Percentiles rank a stretch among this genome's conserved stretches.
These are phyloP conservation scores for Lasioglossum baleicum DNA, from an alignment of 1,140 invertebrate species.

Conservation along the genomic window DNA sequence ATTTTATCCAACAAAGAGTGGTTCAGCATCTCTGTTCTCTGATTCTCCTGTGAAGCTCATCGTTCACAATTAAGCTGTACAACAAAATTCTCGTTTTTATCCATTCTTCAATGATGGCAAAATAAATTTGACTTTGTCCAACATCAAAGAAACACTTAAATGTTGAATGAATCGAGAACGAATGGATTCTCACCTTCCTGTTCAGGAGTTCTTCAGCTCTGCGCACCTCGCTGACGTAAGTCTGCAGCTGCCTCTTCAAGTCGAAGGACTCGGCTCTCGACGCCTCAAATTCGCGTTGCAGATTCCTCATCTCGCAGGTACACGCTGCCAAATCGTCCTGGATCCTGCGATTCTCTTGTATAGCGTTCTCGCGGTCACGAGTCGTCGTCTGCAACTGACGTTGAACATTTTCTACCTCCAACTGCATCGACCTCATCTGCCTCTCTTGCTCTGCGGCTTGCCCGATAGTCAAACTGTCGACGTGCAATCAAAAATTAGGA, in stretches of 20 bases:
- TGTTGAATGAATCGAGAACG: not conserved
- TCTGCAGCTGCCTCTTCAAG: conserved; percentile 85
- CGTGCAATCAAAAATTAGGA: not conserved
- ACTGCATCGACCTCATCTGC: conserved; percentile 75
- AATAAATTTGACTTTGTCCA: too few species aligned
- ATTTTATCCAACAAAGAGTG: too few species aligned
- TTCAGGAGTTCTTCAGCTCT: conserved; percentile 85
- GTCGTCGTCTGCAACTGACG: conserved; percentile 80
- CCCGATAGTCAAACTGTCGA: conserved; percentile 68
- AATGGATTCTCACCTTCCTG: conserved; percentile 80
- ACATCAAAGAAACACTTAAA: too few species aligned
- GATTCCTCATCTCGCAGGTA: conserved; percentile 78
- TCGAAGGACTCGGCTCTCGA: conserved; percentile 84
- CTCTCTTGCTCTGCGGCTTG: conserved; percentile 72
- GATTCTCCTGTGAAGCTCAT: conserved; percentile 77
- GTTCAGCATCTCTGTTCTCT: too few species aligned
- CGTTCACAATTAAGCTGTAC: not conserved
- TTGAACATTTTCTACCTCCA: conserved; percentile 81
- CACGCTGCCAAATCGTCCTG: conserved; percentile 83
- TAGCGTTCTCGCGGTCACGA: conserved; percentile 80
- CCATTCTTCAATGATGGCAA: too few species aligned
- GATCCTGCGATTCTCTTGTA: conserved; percentile 83
- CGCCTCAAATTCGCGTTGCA: conserved; percentile 83
- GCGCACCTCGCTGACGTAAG: conserved; percentile 86
- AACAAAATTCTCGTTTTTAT: not conserved